Percentiles rank a stretch among this genome's conserved stretches.
phyloP scores from a whole-genome alignment of 2,797 vertebrate genomes.

The Lutjanus campechanus region DNA sequence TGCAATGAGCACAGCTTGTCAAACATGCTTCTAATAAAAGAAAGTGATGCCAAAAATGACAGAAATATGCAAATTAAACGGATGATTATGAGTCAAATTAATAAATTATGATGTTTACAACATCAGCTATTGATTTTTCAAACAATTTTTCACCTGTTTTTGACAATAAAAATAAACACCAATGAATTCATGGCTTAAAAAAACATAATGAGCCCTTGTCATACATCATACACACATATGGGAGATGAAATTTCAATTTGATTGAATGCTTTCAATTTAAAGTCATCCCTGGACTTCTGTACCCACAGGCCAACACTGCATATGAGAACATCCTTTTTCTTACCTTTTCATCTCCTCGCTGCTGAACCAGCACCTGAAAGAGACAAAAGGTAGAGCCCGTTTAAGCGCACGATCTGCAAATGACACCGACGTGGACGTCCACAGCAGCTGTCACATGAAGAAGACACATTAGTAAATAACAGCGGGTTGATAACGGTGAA shows the following conservation, averaged over 20 bases:
- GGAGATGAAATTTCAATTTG: constrained; percentile 74
- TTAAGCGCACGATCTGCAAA: constrained; percentile 9
- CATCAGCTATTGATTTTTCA: background rate
- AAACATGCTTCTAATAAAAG: constrained; percentile 8
- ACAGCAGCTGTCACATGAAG: constrained; percentile 59
- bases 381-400: constrained; percentile 34
- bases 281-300: constrained; percentile 43
- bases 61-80: constrained; percentile 8
- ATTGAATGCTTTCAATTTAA: constrained; percentile 76
- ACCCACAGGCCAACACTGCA: constrained; percentile 42
- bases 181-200: constrained; percentile 6
- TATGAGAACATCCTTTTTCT: constrained; percentile 55
- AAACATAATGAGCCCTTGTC: constrained; percentile 22
- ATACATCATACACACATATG: constrained; percentile 31
- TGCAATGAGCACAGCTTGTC: background rate
- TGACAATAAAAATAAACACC: constrained; percentile 10
- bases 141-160: constrained; percentile 6
- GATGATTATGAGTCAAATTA: background rate
- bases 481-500: constrained; percentile 81
- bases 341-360: constrained; percentile 14
- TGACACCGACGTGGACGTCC: constrained; percentile 19
- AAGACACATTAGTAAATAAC: constrained; percentile 85
- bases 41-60: background rate
- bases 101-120: background rate
- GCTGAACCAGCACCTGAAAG: constrained; percentile 50